Percentiles rank a stretch among this genome's conserved stretches.
Conservation (phyloP, 2,888 invertebrate species). For the Chrysodeixis includens region DNA sequence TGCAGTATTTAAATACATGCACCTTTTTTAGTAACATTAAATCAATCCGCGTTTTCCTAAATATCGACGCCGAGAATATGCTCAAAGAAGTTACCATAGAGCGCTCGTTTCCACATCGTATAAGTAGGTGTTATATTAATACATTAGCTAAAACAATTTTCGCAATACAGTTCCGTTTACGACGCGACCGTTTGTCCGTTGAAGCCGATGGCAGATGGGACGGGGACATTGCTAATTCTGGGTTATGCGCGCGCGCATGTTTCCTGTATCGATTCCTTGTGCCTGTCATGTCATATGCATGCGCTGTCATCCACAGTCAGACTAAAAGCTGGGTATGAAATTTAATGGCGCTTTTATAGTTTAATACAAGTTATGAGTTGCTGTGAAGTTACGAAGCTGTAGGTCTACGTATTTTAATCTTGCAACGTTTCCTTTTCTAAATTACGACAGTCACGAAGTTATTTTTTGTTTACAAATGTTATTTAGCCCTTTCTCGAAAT, state of each 20-base stretch:
- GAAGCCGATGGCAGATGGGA: slow-evolving; percentile 58
- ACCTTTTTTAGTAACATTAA: too few species aligned
- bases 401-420: not conserved
- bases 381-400: slow-evolving; percentile 3
- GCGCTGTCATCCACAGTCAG: slow-evolving; percentile 51
- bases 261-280: slow-evolving; percentile 83
- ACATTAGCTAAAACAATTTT: slow-evolving; percentile 56
- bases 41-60: not conserved
- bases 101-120: not conserved
- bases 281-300: slow-evolving; percentile 58
- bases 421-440: not conserved
- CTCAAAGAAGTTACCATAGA: not conserved
- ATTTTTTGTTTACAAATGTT: too few species aligned
- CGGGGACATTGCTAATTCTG: slow-evolving; percentile 79
- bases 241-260: slow-evolving; percentile 67
- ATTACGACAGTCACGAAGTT: too few species aligned
- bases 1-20: too few species aligned
- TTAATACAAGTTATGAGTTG: slow-evolving; percentile 16
- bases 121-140: slow-evolving; percentile 39
- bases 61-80: not conserved
- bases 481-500: too few species aligned
- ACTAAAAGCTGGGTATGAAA: slow-evolving; percentile 51
- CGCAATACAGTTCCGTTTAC: slow-evolving; percentile 58
- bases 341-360: slow-evolving; percentile 60
- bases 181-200: slow-evolving; percentile 55